Evolutionary conservation across 2,113 vertebrate genomes (phyloP).

Genomic region (Rhea pennata): DNA sequence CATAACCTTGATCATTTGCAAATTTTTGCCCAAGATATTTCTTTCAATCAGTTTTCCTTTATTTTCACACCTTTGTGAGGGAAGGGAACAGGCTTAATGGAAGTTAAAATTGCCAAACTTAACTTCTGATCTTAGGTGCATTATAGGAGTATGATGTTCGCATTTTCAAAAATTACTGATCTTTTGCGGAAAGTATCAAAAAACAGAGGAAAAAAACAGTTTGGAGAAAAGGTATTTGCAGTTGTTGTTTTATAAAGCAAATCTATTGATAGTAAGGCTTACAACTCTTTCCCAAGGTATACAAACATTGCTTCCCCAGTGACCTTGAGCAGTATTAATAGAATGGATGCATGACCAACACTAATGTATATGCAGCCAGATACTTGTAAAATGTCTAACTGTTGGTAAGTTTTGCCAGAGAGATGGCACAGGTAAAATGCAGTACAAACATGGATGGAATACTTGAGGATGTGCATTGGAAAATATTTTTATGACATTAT

Average conservation of each 20-base stretch:
- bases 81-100: background rate
- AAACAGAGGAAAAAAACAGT: background rate
- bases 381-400: background rate
- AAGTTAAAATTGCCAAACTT: background rate
- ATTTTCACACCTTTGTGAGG: background rate
- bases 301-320: slow-evolving; percentile 30
- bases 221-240: slow-evolving; percentile 11
- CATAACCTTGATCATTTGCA: background rate
- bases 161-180: background rate
- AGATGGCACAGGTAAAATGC: background rate
- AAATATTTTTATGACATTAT: background rate
- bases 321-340: slow-evolving; percentile 13
- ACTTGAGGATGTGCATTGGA: background rate
- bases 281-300: slow-evolving; percentile 47
- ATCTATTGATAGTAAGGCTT: background rate
- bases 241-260: slow-evolving; percentile 41
- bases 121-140: background rate
- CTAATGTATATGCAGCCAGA: background rate
- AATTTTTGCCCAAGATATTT: background rate
- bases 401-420: background rate
- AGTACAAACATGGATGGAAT: background rate
- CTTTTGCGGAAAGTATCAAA: slow-evolving; percentile 21
- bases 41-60: background rate
- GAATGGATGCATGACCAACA: background rate
- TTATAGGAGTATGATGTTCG: background rate